A percentile compares a stretch with the other conserved stretches of the same genome.
Evolutionary conservation across 1,140 invertebrate species (phyloP).

Genomic region (Ceratina japonica): DNA sequence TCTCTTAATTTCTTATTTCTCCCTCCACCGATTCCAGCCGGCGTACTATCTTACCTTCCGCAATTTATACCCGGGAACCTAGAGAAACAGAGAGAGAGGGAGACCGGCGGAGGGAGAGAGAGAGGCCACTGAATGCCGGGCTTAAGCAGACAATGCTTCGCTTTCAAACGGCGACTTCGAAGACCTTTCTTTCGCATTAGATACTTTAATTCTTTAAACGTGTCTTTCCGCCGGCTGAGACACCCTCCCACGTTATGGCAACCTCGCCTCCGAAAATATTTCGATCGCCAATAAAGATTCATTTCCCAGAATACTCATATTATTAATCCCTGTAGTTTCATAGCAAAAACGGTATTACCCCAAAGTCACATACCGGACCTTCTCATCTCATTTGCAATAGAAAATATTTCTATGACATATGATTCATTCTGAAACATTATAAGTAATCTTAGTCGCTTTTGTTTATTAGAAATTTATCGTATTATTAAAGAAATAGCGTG

Average conservation of each 20-base stretch:
- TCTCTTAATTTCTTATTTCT: slow-evolving; percentile 81
- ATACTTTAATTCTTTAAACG: slow-evolving; percentile 80
- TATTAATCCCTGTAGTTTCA: neutral
- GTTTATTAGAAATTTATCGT: neutral
- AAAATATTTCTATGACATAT: no score
- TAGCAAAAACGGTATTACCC: neutral
- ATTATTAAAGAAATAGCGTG: neutral
- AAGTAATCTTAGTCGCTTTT: no score
- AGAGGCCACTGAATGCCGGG: slow-evolving; percentile 75
- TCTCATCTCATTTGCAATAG: no score
- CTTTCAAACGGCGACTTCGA: slow-evolving; percentile 77
- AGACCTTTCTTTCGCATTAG: slow-evolving; percentile 78
- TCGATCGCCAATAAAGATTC: slow-evolving; percentile 1
- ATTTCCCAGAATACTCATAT: slow-evolving; percentile 22
- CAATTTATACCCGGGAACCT: slow-evolving; percentile 75
- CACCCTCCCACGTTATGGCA: slow-evolving; percentile 36
- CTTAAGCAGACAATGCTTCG: slow-evolving; percentile 79
- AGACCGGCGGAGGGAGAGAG: slow-evolving; percentile 56
- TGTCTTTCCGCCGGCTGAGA: slow-evolving; percentile 63
- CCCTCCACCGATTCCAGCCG: slow-evolving; percentile 65
- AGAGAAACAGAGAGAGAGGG: slow-evolving; percentile 44
- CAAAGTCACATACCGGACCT: no score
- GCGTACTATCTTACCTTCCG: slow-evolving; percentile 63
- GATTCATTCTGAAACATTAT: no score
- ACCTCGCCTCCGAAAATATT: slow-evolving; percentile 37